Percentiles rank a stretch among this genome's conserved stretches.
These are phyloP conservation scores for Lethenteron reissneri DNA, from an alignment of 2,113 vertebrate species.

Conservation along the genomic window DNA sequence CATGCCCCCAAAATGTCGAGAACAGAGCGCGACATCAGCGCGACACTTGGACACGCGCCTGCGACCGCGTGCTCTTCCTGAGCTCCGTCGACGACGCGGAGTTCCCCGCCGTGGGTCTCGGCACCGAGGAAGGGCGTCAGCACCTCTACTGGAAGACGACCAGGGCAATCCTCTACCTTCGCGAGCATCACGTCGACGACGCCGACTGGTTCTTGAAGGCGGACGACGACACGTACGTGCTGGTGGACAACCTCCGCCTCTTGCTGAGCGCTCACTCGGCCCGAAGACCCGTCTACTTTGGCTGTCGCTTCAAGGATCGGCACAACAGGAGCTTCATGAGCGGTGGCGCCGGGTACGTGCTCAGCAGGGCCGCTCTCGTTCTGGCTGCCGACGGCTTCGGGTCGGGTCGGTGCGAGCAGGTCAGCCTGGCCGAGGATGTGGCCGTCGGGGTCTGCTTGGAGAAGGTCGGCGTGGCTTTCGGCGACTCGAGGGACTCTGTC, in stretches of 20 bases:
- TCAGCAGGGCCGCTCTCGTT: too few species aligned
- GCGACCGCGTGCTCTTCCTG: constrained; percentile 10
- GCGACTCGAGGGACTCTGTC: too few species aligned
- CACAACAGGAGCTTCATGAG: too few species aligned
- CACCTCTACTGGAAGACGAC: constrained; percentile 11
- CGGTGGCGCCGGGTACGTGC: too few species aligned
- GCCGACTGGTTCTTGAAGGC: constrained; percentile 2
- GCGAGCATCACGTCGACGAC: not conserved
- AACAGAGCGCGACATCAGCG: constrained; percentile 8
- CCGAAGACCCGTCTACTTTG: too few species aligned
- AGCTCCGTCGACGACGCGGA: constrained; percentile 9
- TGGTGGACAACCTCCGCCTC: not conserved
- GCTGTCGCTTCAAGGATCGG: too few species aligned
- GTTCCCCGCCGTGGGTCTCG: constrained; percentile 9
- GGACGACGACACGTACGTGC: constrained; percentile 1
- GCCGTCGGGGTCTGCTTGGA: too few species aligned
- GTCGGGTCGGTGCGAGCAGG: too few species aligned
- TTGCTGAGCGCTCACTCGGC: too few species aligned
- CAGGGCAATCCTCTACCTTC: constrained; percentile 8
- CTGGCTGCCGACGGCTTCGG: too few species aligned
- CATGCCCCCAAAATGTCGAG: constrained; percentile 6
- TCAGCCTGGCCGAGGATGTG: too few species aligned
- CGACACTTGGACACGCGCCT: constrained; percentile 9
- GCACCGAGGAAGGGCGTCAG: constrained; percentile 8
- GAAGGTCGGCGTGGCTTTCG: too few species aligned